These are phyloP conservation scores for Diorhabda carinulata DNA, from an alignment of 1,140 invertebrate species.

Conservation along the genomic window DNA sequence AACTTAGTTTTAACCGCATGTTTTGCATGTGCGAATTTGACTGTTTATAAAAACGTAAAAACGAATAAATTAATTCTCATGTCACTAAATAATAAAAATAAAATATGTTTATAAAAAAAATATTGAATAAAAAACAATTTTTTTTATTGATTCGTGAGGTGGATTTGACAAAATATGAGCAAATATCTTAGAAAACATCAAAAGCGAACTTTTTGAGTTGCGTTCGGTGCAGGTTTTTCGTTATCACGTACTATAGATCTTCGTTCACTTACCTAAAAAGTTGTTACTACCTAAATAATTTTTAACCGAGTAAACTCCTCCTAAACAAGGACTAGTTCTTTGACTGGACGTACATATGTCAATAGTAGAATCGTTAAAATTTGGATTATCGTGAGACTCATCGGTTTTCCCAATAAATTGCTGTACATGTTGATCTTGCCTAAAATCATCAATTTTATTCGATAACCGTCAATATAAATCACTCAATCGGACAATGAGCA, in stretches of 20 bases:
- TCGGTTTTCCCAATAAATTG: background rate
- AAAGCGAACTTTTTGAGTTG: background rate
- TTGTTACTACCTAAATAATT: conserved; percentile 3
- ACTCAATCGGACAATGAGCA: background rate
- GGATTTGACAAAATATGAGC: background rate
- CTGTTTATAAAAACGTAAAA: background rate
- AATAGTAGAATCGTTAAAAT: background rate
- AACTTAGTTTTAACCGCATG: background rate
- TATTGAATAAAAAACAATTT: no score
- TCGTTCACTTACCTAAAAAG: background rate
- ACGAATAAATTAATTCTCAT: background rate
- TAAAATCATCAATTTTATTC: background rate
- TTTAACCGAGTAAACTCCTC: background rate
- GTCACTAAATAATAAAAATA: background rate
- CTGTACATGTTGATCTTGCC: background rate
- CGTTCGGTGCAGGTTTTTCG: background rate
- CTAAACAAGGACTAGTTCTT: background rate
- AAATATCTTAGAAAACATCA: background rate
- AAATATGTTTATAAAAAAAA: no score
- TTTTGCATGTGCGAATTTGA: background rate
- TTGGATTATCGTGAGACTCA: conserved; percentile 4
- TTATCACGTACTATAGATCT: background rate
- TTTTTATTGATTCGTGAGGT: no score
- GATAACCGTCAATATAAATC: background rate
- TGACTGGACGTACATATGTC: background rate